Evolutionary conservation across 2,888 invertebrate genomes (phyloP).

Genomic region (Lepetodrilus schrolli): DNA sequence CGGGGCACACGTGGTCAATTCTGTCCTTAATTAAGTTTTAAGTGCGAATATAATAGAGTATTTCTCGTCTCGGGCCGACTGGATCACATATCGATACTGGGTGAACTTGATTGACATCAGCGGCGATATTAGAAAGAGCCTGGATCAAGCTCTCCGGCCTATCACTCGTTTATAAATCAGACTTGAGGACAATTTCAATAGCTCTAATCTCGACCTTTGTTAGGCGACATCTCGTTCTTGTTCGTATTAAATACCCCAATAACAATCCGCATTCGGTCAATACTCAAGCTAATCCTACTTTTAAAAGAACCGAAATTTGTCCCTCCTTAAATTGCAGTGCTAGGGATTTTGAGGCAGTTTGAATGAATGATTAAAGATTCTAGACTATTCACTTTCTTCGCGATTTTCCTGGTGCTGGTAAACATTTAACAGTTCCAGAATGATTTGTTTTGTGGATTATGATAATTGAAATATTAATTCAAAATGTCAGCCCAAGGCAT

Average conservation of each 20-base stretch:
- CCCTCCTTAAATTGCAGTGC: constrained; percentile 22
- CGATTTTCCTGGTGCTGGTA: constrained; percentile 6
- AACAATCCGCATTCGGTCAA: constrained; percentile 14
- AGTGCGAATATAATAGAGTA: constrained; percentile 25
- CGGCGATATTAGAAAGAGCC: constrained; percentile 1
- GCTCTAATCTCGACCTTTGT: constrained; percentile 18
- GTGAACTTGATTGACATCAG: not conserved
- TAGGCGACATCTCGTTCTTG: not conserved
- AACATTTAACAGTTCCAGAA: not conserved
- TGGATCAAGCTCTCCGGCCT: not conserved
- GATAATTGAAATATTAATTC: not conserved
- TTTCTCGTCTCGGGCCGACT: not conserved
- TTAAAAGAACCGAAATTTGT: constrained; percentile 17
- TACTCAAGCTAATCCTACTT: constrained; percentile 7
- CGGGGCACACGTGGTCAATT: constrained; percentile 11
- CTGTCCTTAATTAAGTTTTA: constrained; percentile 22
- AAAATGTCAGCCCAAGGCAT: too few species aligned
- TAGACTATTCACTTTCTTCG: not conserved
- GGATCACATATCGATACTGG: constrained; percentile 9
- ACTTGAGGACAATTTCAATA: not conserved
- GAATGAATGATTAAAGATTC: constrained; percentile 20
- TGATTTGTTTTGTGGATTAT: not conserved
- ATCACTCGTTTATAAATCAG: constrained; percentile 12
- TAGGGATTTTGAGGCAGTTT: constrained; percentile 15
- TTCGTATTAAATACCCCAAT: constrained; percentile 25